Evolutionary conservation across 2,888 invertebrate species (phyloP).

Genomic region (Trissolcus japonicus): DNA sequence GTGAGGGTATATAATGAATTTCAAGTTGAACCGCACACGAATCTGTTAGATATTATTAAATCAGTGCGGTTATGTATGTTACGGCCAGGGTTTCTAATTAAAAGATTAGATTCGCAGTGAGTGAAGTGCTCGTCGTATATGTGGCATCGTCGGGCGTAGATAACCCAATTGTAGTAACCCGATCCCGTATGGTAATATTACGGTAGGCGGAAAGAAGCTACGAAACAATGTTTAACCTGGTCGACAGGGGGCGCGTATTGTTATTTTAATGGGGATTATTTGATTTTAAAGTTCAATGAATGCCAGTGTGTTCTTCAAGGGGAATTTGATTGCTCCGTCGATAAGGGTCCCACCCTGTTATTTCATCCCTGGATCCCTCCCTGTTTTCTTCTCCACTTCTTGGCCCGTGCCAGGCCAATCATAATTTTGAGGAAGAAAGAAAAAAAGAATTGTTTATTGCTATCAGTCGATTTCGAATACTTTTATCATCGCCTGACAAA

Average conservation of each 20-base stretch:
- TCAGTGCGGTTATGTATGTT: conserved; percentile 43
- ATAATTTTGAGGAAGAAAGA: conserved; percentile 23
- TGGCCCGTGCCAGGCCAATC: conserved; percentile 52
- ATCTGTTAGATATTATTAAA: conserved; percentile 45
- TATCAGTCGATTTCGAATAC: no score
- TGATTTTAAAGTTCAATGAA: conserved; percentile 76
- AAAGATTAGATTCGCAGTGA: conserved; percentile 56
- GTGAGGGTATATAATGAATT: conserved; percentile 8
- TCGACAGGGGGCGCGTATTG: conserved; percentile 70
- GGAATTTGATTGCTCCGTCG: conserved; percentile 73
- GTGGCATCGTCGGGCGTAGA: conserved; percentile 60
- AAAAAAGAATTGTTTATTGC: neutral
- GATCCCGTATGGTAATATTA: conserved; percentile 75
- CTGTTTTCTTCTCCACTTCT: conserved; percentile 55
- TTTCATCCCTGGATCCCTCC: conserved; percentile 64
- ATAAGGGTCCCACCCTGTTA: conserved; percentile 73
- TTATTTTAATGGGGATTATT: conserved; percentile 76
- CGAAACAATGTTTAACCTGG: conserved; percentile 75
- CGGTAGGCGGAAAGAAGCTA: conserved; percentile 60
- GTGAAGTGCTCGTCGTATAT: conserved; percentile 55
- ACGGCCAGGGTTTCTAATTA: conserved; percentile 56
- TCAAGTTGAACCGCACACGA: conserved; percentile 28
- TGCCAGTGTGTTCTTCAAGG: conserved; percentile 71
- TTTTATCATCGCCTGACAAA: no score
- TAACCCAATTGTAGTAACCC: conserved; percentile 75